Percentiles rank a stretch among this genome's conserved stretches.
These are phyloP conservation scores for Microcaecilia unicolor DNA, from an alignment of 2,797 vertebrate genomes.

Conservation along the genomic window DNA sequence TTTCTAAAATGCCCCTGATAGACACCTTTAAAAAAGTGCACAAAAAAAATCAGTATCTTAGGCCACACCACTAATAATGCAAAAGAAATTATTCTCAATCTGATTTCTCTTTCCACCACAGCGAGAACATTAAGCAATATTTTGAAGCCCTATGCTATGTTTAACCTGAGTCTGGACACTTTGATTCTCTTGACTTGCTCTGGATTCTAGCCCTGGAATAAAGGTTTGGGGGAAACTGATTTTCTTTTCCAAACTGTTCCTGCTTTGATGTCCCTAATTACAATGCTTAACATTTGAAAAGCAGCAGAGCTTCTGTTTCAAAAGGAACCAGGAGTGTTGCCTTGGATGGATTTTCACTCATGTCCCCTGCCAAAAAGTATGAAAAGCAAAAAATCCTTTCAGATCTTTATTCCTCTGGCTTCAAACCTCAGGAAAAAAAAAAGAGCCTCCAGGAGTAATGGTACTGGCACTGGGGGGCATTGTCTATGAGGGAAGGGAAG, in stretches of 20 bases:
- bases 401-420: background rate
- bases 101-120: too few relatives aligned
- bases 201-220: background rate
- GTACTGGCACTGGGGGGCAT: too few relatives aligned
- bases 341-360: background rate
- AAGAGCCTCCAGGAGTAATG: background rate
- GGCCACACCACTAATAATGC: too few relatives aligned
- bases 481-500: too few relatives aligned
- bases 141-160: conserved; percentile 10
- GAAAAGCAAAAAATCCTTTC: background rate
- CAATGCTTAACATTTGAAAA: background rate
- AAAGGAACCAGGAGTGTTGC: background rate
- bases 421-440: background rate
- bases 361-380: background rate
- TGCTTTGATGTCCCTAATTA: background rate
- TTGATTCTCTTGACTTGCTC: background rate
- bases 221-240: background rate
- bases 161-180: conserved; percentile 3
- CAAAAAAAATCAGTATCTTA: too few relatives aligned
- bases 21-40: too few relatives aligned
- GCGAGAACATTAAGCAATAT: conserved; percentile 5
- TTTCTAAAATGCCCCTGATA: too few relatives aligned
- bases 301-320: background rate
- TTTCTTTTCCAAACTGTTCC: background rate
- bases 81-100: too few relatives aligned